Base-by-base conservation (phyloP, 2,888 invertebrate species). In the Ashinkailepas kermadecensis region DNA sequence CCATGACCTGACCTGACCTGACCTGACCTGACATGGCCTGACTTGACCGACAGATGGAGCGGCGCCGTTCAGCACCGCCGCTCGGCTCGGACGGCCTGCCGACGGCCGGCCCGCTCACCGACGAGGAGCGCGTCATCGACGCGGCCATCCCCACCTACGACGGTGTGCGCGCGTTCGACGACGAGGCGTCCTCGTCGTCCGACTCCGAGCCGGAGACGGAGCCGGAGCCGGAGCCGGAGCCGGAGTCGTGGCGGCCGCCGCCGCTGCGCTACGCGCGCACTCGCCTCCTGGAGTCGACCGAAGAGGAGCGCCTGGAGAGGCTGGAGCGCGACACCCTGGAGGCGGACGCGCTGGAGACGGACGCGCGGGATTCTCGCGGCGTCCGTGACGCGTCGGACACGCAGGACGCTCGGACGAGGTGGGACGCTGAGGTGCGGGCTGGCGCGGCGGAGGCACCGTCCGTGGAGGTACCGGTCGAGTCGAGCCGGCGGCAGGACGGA, bases 111-210 rank as follows among this genome's bases (percentile, higher is more conserved):
- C 54, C 74, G 15, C 74, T 74, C 8, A 74, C 74, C 54, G 74
- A 15, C 74, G 74, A 74, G 74, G 74, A 74, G 54, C 54, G n/a
- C 54, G 54, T 4, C 18, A 39, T 74, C 18, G 74, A 74, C 74
- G 74, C 74, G 18, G 25, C 54, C 54, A 74, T 74, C 39, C 74
- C 74, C 23, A 74, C 74, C 18, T 74, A 74, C 74, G 74, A 74
- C 74, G 74, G 54, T 54, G 74, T 74, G 54, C 15, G 54, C 8
- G 4, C 39, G 18, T 74, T 74, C 74, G 74, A 18, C 13, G 70
- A 70, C 54, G 74, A 54, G 18, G 54, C 13, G 15, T 18, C 23
- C 18, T 74, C 74, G 54, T 54, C 54, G 54, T 39, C 39, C 15
- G 39, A 39, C 54, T 39, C 39, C 3, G 74, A 74, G 74, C 0